phyloP scores from a whole-genome alignment of 2,888 invertebrate species.

The Caenorhabditis sp. region DNA sequence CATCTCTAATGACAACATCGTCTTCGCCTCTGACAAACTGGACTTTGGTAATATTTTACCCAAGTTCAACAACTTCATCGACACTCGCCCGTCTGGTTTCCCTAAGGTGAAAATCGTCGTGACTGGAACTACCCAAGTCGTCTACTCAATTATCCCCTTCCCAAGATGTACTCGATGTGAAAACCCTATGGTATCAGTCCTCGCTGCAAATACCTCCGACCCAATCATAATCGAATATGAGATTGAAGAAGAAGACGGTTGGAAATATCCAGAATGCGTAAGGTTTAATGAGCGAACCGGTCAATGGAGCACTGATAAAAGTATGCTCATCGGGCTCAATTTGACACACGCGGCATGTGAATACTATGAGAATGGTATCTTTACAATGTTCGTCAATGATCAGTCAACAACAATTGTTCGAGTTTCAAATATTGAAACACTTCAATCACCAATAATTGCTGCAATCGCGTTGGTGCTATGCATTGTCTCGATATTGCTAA shows the following conservation, averaged over 20 bases:
- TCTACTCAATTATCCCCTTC: slow-evolving; percentile 45
- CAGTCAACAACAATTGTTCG: slow-evolving; percentile 42
- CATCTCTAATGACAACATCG: slow-evolving; percentile 49
- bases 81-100: slow-evolving; percentile 42
- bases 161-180: slow-evolving; percentile 48
- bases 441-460: slow-evolving; percentile 55
- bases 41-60: slow-evolving; percentile 49
- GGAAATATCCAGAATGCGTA: slow-evolving; percentile 66
- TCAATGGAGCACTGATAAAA: slow-evolving; percentile 48
- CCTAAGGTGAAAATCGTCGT: slow-evolving; percentile 26
- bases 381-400: slow-evolving; percentile 55
- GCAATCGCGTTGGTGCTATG: slow-evolving; percentile 58
- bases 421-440: slow-evolving; percentile 41
- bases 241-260: slow-evolving; percentile 54
- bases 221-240: slow-evolving; percentile 52
- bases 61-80: slow-evolving; percentile 57
- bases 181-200: slow-evolving; percentile 40
- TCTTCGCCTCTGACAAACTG: slow-evolving; percentile 52
- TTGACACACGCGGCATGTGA: slow-evolving; percentile 65
- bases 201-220: slow-evolving; percentile 39
- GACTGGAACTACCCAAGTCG: slow-evolving; percentile 40
- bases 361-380: slow-evolving; percentile 56
- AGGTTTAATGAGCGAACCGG: slow-evolving; percentile 25
- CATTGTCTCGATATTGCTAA: slow-evolving; percentile 49
- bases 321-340: slow-evolving; percentile 60